These are phyloP conservation scores for Carpatolechia fugitivella DNA, from an alignment of 2,888 invertebrate genomes.

Conservation along the genomic window DNA sequence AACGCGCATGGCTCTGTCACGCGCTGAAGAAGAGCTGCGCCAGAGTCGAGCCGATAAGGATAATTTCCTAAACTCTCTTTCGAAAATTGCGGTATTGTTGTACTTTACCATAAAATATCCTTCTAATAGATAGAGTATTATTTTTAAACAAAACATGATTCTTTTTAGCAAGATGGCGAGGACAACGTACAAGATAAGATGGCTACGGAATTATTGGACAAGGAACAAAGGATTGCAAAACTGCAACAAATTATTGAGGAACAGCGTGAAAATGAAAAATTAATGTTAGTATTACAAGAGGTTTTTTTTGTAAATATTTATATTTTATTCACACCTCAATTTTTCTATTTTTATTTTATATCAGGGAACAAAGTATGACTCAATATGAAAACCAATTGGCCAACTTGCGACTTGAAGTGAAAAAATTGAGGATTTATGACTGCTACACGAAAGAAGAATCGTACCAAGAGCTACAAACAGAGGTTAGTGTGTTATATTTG, in stretches of 20 bases:
- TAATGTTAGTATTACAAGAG: slow-evolving; percentile 57
- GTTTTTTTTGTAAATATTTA: too few species aligned
- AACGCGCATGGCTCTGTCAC: slow-evolving; percentile 48
- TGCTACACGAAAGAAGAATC: slow-evolving; percentile 56
- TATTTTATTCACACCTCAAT: not conserved
- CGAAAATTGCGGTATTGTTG: slow-evolving; percentile 63
- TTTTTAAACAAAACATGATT: too few species aligned
- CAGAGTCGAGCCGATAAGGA: slow-evolving; percentile 71
- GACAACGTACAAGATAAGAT: slow-evolving; percentile 57
- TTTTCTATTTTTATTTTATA: slow-evolving; percentile 13
- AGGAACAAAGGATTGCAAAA: slow-evolving; percentile 57
- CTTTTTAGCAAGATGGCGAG: slow-evolving; percentile 56
- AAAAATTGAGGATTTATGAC: slow-evolving; percentile 56
- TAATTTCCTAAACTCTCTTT: slow-evolving; percentile 65
- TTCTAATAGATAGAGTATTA: too few species aligned
- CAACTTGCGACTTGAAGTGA: slow-evolving; percentile 56
- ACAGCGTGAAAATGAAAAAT: slow-evolving; percentile 54
- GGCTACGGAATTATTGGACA: slow-evolving; percentile 57
- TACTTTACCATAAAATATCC: not conserved
- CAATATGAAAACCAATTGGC: slow-evolving; percentile 60
- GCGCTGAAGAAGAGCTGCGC: slow-evolving; percentile 59
- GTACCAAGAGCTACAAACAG: slow-evolving; percentile 57
- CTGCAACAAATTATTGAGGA: slow-evolving; percentile 56
- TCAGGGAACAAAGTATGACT: slow-evolving; percentile 60
- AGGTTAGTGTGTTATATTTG: slow-evolving; percentile 35